Conservation (phyloP, 2,888 invertebrate genomes). For the Tribolium freemani region DNA sequence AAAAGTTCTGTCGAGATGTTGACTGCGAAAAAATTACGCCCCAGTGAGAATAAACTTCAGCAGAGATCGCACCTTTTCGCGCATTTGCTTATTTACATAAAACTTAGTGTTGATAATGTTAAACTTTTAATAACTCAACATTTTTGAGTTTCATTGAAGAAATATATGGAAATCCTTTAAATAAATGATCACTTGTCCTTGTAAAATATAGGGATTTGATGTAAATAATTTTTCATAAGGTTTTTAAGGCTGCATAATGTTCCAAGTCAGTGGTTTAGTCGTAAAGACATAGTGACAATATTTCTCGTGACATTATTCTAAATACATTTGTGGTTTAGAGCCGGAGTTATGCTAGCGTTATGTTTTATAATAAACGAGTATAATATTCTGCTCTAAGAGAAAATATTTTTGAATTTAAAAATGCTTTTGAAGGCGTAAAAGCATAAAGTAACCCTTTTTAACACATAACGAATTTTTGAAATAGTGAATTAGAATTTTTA, state of each 20-base stretch:
- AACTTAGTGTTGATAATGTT: not conserved
- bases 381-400: not conserved
- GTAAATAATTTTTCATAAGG: not conserved
- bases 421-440: not conserved
- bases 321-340: not conserved
- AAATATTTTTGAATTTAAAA: not conserved
- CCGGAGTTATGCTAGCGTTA: not conserved
- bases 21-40: not conserved
- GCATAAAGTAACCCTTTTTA: not conserved
- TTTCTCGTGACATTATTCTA: not conserved
- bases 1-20: not conserved
- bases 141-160: not conserved
- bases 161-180: not conserved
- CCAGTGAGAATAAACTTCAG: not conserved
- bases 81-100: not conserved
- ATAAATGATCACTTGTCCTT: not conserved
- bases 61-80: not conserved
- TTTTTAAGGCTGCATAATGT: not conserved
- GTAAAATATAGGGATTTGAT: not conserved
- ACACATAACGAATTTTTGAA: not conserved
- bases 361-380: not conserved
- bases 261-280: not conserved
- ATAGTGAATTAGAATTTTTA: not conserved
- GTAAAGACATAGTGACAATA: not conserved
- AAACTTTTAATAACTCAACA: not conserved